Evolutionary conservation across 2,888 invertebrate species (phyloP).

Genomic region (Apodemia mormo): DNA sequence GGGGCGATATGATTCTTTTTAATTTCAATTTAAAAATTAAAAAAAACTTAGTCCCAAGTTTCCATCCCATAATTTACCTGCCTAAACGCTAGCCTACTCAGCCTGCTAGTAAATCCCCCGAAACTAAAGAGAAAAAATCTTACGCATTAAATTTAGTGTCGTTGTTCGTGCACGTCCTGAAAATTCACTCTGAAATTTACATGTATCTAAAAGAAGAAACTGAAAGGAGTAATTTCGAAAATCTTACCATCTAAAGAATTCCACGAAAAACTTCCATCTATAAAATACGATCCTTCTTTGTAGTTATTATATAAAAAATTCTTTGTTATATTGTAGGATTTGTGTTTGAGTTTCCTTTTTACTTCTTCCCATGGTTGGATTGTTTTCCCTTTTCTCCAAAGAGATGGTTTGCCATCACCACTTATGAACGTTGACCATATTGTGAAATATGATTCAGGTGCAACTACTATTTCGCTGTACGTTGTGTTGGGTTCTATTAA

Average conservation of each 20-base stretch:
- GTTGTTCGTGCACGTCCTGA: too few relatives aligned
- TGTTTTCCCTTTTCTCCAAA: conserved; percentile 44
- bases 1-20: too few relatives aligned
- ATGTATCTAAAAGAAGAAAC: too few relatives aligned
- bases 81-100: too few relatives aligned
- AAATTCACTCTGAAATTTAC: too few relatives aligned
- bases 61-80: too few relatives aligned
- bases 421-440: conserved; percentile 46
- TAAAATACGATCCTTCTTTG: conserved; percentile 25
- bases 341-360: conserved; percentile 23
- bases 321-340: conserved; percentile 33
- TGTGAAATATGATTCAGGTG: conserved; percentile 36
- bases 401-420: conserved; percentile 40
- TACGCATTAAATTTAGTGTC: too few relatives aligned
- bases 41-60: too few relatives aligned
- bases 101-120: too few relatives aligned
- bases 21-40: too few relatives aligned
- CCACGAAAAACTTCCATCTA: conserved; percentile 43
- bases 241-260: conserved; percentile 50
- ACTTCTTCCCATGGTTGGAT: conserved; percentile 36
- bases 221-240: too few relatives aligned
- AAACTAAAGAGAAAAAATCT: too few relatives aligned
- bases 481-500: conserved; percentile 33
- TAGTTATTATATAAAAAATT: conserved; percentile 32
- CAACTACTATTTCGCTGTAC: conserved; percentile 28